Conservation (phyloP, 2,797 vertebrate genomes). For the Hirundo rustica region DNA sequence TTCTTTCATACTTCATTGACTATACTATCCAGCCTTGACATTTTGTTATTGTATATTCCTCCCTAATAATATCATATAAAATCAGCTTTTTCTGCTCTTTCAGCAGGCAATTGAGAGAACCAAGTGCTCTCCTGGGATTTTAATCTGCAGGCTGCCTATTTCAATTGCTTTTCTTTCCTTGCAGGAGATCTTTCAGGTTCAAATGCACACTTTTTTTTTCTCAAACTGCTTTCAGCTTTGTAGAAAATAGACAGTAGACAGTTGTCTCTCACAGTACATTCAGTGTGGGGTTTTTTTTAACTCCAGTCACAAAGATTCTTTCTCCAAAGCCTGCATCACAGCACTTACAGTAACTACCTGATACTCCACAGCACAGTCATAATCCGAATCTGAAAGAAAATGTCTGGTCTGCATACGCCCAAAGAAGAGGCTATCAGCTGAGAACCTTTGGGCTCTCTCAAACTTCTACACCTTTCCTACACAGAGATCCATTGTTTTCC, state of each 20-base stretch:
- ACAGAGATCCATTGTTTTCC: neutral
- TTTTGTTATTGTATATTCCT: slow-evolving; percentile 52
- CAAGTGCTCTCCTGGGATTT: slow-evolving; percentile 40
- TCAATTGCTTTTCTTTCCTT: slow-evolving; percentile 34
- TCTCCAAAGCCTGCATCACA: neutral
- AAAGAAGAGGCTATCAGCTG: neutral
- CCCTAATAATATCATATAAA: slow-evolving; percentile 41
- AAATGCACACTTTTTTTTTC: neutral
- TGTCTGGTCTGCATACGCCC: neutral
- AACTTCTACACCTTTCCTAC: neutral
- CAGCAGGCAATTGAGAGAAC: slow-evolving; percentile 45
- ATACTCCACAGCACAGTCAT: neutral
- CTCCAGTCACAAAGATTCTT: neutral
- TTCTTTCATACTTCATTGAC: slow-evolving; percentile 53
- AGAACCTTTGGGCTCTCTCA: neutral
- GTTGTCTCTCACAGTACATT: neutral
- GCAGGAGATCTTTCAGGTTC: slow-evolving; percentile 20
- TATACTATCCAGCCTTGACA: slow-evolving; percentile 29
- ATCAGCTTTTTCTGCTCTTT: slow-evolving; percentile 40
- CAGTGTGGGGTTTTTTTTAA: neutral
- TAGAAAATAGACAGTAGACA: neutral
- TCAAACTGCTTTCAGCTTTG: neutral
- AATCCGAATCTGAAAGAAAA: neutral
- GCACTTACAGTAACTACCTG: neutral
- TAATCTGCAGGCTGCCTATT: slow-evolving; percentile 38